Conservation (phyloP, 2,797 vertebrate genomes). For the Leuciscus waleckii region DNA sequence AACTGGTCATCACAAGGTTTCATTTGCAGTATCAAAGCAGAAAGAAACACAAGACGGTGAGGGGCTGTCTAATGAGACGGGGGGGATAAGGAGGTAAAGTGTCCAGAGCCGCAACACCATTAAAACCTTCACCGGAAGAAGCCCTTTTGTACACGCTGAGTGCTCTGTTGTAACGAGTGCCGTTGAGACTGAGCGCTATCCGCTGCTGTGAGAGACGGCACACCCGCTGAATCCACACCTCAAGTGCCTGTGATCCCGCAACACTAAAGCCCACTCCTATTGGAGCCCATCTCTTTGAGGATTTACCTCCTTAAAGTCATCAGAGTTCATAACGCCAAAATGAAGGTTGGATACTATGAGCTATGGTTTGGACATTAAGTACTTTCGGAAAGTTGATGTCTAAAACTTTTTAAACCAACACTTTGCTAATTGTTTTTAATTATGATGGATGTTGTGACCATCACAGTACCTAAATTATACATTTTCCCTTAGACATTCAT, state of each 20-base stretch:
- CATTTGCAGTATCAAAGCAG: constrained; percentile 42
- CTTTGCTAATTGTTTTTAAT: neutral
- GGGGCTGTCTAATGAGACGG: constrained; percentile 59
- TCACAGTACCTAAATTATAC: neutral
- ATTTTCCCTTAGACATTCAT: neutral
- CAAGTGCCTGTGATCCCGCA: constrained; percentile 62
- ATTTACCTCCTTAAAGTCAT: constrained; percentile 49
- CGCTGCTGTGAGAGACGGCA: constrained; percentile 60
- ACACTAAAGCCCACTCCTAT: constrained; percentile 62
- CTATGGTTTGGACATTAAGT: neutral
- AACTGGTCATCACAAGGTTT: constrained; percentile 40
- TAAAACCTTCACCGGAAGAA: constrained; percentile 67
- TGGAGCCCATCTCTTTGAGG: constrained; percentile 48
- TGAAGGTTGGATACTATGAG: neutral
- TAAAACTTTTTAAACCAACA: neutral
- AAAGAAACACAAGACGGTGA: constrained; percentile 41
- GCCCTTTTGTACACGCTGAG: constrained; percentile 71
- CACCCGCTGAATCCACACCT: constrained; percentile 65
- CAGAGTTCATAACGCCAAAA: constrained; percentile 33
- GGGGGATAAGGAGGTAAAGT: constrained; percentile 65
- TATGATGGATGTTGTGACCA: neutral
- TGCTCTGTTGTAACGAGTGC: constrained; percentile 74
- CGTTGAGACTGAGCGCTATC: constrained; percentile 68
- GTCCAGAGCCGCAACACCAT: constrained; percentile 67
- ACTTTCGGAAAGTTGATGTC: neutral